Conservation (phyloP, 2,888 invertebrate species). For the Agonopterix alstromeriana region DNA sequence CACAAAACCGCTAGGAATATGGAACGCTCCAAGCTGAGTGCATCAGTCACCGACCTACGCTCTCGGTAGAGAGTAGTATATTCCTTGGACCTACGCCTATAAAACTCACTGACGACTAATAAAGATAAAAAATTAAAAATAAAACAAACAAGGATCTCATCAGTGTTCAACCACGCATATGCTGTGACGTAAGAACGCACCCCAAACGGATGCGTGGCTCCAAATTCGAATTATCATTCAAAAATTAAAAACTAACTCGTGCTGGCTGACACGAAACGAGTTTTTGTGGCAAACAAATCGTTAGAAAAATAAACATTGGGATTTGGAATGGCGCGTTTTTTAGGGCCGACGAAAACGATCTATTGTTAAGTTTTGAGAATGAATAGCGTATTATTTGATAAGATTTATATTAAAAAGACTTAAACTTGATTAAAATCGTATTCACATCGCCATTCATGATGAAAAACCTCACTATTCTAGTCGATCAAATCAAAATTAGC, state of each 20-base stretch:
- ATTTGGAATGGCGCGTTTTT: no score
- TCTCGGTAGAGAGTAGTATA: no score
- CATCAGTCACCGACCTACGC: slow-evolving; percentile 35
- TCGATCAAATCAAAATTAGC: neutral
- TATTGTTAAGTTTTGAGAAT: neutral
- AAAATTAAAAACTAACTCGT: slow-evolving; percentile 2
- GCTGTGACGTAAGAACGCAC: slow-evolving; percentile 18
- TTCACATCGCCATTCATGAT: no score
- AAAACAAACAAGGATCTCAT: slow-evolving; percentile 25
- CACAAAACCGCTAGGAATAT: slow-evolving; percentile 2
- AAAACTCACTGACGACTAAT: slow-evolving; percentile 39
- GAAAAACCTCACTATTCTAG: neutral
- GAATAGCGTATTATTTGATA: no score
- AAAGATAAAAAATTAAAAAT: slow-evolving; percentile 40
- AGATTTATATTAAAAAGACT: no score
- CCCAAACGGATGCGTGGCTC: slow-evolving; percentile 11
- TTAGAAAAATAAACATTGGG: neutral
- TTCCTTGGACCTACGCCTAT: slow-evolving; percentile 33
- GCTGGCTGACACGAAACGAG: neutral
- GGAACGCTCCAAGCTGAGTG: slow-evolving; percentile 5
- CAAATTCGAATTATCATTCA: slow-evolving; percentile 2
- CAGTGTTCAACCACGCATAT: slow-evolving; percentile 16
- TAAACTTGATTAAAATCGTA: no score
- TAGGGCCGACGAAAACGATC: neutral
- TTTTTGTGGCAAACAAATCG: neutral